A percentile compares a stretch with the other conserved stretches of the same genome.
Evolutionary conservation across 2,113 vertebrate genomes (phyloP).

Genomic region (Phoenicopterus ruber): DNA sequence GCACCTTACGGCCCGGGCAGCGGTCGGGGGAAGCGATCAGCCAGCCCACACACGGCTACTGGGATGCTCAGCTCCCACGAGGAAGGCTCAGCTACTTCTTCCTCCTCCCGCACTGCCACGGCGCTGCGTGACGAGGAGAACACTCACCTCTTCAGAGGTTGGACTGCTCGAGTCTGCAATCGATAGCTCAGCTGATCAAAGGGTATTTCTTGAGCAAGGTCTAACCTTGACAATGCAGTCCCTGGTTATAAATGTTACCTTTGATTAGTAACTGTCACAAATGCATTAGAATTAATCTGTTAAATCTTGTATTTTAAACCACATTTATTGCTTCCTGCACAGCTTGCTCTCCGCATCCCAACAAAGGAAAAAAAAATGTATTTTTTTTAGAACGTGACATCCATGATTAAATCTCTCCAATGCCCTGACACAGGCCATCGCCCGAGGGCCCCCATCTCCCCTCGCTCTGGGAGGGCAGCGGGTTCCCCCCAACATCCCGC

Average conservation of each 20-base stretch:
- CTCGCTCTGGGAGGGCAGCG: rapidly evolving
- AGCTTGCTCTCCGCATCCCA: background rate
- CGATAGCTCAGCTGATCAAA: slow-evolving; percentile 35
- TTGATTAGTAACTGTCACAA: slow-evolving; percentile 64
- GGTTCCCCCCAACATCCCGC: background rate
- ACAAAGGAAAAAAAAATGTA: background rate
- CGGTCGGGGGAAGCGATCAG: rapidly evolving
- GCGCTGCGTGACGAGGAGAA: background rate
- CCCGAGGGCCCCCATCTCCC: rapidly evolving
- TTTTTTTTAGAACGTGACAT: background rate
- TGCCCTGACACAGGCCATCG: rapidly evolving
- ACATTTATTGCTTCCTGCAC: slow-evolving; percentile 18
- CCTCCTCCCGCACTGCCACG: background rate
- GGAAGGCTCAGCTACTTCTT: background rate
- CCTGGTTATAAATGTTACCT: slow-evolving; percentile 59
- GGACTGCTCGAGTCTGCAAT: background rate
- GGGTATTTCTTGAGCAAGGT: background rate
- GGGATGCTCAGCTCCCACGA: background rate
- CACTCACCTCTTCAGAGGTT: background rate
- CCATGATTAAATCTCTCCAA: background rate
- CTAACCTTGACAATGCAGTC: slow-evolving; percentile 31
- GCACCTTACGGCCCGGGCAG: background rate
- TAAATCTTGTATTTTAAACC: slow-evolving; percentile 10
- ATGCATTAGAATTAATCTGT: background rate
- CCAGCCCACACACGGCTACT: rapidly evolving